A percentile compares a stretch with the other conserved stretches of the same genome.
These are phyloP conservation scores for Dendroctonus ponderosae DNA, from an alignment of 1,140 invertebrate species.

Conservation along the genomic window DNA sequence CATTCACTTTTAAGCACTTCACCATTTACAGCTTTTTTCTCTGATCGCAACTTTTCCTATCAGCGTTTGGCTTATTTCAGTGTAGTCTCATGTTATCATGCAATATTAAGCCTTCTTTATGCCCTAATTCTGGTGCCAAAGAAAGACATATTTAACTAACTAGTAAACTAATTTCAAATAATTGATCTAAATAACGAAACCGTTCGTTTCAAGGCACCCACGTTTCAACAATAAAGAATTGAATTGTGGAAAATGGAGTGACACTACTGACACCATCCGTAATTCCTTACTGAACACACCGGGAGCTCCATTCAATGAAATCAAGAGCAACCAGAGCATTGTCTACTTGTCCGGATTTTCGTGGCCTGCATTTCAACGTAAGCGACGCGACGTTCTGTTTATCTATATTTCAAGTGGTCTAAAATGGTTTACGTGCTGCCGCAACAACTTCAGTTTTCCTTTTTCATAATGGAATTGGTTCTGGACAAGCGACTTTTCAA, in stretches of 20 bases:
- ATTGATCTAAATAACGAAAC: too few relatives aligned
- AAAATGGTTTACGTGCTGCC: constrained; percentile 19
- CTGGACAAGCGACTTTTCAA: constrained; percentile 4
- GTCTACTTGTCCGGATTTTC: constrained; percentile 20
- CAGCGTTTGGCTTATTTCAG: too few relatives aligned
- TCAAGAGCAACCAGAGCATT: constrained; percentile 18
- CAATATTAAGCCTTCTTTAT: background rate
- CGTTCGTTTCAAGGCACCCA: background rate
- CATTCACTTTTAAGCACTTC: too few relatives aligned
- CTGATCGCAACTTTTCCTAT: too few relatives aligned
- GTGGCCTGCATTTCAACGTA: constrained; percentile 12
- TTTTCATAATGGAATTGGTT: constrained; percentile 3
- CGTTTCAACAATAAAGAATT: constrained; percentile 18
- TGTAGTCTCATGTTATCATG: background rate
- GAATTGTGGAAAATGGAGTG: constrained; percentile 13
- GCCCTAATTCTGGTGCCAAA: too few relatives aligned
- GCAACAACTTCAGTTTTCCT: background rate
- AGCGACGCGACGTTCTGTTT: constrained; percentile 11
- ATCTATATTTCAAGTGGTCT: constrained; percentile 15
- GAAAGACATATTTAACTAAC: background rate
- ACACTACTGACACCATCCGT: constrained; percentile 15
- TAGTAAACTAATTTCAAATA: background rate
- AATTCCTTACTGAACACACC: constrained; percentile 13
- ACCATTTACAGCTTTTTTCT: too few relatives aligned
- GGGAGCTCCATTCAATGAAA: constrained; percentile 23